A percentile compares a stretch with the other conserved stretches of the same genome.
Conservation (phyloP, 1,140 invertebrate species). For the Limonius californicus region DNA sequence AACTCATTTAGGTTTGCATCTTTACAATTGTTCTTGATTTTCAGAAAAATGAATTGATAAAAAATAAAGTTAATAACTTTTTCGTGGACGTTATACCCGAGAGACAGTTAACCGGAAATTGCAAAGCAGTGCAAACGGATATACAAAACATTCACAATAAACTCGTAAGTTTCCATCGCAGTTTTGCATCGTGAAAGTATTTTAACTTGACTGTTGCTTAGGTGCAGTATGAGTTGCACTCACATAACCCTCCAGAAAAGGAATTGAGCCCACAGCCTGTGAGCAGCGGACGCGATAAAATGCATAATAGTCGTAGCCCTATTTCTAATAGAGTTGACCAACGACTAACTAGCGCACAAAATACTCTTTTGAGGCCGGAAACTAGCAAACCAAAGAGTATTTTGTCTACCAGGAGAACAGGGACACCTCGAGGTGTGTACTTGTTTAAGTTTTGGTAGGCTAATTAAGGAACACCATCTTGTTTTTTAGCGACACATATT, state of each 20-base stretch:
- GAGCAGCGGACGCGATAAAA: slow-evolving; percentile 3
- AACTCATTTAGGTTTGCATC: no score
- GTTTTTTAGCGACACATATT: not conserved
- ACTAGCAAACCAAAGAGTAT: slow-evolving; percentile 38
- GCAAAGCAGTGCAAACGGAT: slow-evolving; percentile 43
- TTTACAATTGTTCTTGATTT: no score
- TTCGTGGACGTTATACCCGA: slow-evolving; percentile 7
- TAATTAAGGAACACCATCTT: not conserved
- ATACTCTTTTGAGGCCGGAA: slow-evolving; percentile 33
- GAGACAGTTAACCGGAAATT: slow-evolving; percentile 4
- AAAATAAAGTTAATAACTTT: slow-evolving; percentile 23
- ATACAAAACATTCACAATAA: slow-evolving; percentile 42
- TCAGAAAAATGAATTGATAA: slow-evolving; percentile 32
- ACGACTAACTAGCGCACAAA: slow-evolving; percentile 38
- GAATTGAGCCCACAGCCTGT: slow-evolving; percentile 23
- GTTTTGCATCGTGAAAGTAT: not conserved
- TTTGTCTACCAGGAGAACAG: slow-evolving; percentile 38
- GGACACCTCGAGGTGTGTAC: slow-evolving; percentile 47
- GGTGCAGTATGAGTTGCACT: slow-evolving; percentile 33
- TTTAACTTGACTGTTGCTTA: not conserved
- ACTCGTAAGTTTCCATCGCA: slow-evolving; percentile 37
- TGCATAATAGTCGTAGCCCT: slow-evolving; percentile 24
- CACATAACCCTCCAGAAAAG: slow-evolving; percentile 23
- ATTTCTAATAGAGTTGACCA: slow-evolving; percentile 29
- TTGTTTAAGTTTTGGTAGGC: slow-evolving; percentile 6